Percentiles rank a stretch among this genome's conserved stretches.
These are phyloP conservation scores for Gephyroberyx darwinii DNA, from an alignment of 2,797 vertebrate genomes.

Conservation along the genomic window DNA sequence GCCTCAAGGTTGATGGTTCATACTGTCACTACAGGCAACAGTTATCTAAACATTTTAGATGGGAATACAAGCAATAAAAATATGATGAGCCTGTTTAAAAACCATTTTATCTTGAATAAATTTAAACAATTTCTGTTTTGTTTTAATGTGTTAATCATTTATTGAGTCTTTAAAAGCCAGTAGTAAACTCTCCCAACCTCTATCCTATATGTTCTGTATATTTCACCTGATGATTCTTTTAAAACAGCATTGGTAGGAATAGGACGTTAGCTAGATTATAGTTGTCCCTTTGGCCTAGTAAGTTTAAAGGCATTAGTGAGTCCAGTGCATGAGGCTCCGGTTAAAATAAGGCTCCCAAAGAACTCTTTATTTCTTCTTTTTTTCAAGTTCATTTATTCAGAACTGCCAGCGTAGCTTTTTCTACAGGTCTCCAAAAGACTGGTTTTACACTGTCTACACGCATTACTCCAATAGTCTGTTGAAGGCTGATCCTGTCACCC, in stretches of 20 bases:
- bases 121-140: too few relatives aligned
- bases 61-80: not conserved
- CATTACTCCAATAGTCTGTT: slow-evolving; percentile 83
- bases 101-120: slow-evolving; percentile 8
- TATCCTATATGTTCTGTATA: not conserved
- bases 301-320: slow-evolving; percentile 76
- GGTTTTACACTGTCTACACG: slow-evolving; percentile 86
- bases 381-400: slow-evolving; percentile 77
- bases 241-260: slow-evolving; percentile 57
- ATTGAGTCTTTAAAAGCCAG: not conserved
- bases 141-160: too few relatives aligned
- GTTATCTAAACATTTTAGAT: slow-evolving; percentile 8
- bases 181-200: not conserved
- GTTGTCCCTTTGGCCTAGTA: slow-evolving; percentile 59
- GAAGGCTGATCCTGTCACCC: slow-evolving; percentile 85
- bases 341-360: slow-evolving; percentile 77
- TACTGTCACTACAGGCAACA: slow-evolving; percentile 1
- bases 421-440: slow-evolving; percentile 81
- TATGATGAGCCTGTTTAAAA: slow-evolving; percentile 8
- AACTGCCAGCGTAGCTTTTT: slow-evolving; percentile 81
- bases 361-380: slow-evolving; percentile 55
- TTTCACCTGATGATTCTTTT: slow-evolving; percentile 20
- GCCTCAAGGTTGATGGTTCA: slow-evolving; percentile 26
- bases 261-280: slow-evolving; percentile 56
- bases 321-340: slow-evolving; percentile 65